These are phyloP conservation scores for Teinopalpus imperialis DNA, from an alignment of 2,888 invertebrate genomes.

Conservation along the genomic window DNA sequence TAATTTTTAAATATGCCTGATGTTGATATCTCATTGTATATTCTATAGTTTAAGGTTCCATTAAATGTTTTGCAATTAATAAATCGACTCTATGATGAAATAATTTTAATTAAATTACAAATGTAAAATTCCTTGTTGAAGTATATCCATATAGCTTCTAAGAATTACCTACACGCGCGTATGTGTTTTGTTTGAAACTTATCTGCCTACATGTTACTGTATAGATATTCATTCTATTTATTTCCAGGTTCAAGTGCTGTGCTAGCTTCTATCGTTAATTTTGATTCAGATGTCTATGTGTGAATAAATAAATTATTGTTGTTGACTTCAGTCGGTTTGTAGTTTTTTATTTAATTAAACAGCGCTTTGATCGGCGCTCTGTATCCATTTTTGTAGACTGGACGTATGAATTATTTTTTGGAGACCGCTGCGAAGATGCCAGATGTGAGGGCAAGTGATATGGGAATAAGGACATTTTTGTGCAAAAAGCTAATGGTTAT, in stretches of 20 bases:
- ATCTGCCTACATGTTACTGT: constrained; percentile 16
- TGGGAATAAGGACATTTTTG: no score
- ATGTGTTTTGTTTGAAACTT: constrained; percentile 11
- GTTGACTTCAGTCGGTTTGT: constrained; percentile 51
- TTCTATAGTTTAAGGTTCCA: constrained; percentile 5
- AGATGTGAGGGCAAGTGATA: no score
- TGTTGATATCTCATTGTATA: constrained; percentile 8
- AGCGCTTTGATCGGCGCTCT: no score
- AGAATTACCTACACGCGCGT: constrained; percentile 5
- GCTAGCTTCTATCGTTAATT: constrained; percentile 66
- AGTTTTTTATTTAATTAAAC: neutral
- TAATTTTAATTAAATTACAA: constrained; percentile 4
- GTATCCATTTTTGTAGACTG: no score
- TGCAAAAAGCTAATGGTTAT: no score
- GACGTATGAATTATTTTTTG: no score
- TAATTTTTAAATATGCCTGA: constrained; percentile 11
- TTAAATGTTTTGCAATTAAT: constrained; percentile 9
- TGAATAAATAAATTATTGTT: constrained; percentile 78
- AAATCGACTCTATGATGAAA: neutral
- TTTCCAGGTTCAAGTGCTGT: constrained; percentile 50
- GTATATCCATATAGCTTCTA: constrained; percentile 9
- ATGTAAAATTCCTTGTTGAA: neutral
- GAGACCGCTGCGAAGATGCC: no score
- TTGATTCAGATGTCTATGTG: constrained; percentile 55
- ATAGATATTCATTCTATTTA: constrained; percentile 29